Evolutionary conservation across 2,113 vertebrate genomes (phyloP).

Genomic region (Cottus gobio): DNA sequence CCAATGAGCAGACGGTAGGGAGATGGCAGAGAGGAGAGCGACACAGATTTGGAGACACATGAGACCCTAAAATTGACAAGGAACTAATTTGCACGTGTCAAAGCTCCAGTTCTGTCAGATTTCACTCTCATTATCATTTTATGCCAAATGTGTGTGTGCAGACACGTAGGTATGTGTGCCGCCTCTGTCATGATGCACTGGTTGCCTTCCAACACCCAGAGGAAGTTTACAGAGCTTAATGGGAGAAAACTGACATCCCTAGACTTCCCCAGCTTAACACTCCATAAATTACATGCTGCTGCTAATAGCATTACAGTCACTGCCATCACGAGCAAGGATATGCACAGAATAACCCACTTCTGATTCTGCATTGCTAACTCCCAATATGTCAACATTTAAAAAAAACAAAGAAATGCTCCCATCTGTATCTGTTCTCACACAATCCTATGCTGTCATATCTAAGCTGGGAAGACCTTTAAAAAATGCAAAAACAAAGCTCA

Average conservation of each 20-base stretch:
- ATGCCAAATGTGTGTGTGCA: slow-evolving; percentile 2
- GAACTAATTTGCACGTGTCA: slow-evolving; percentile 43
- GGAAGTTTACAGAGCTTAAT: slow-evolving; percentile 59
- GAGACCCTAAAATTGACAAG: slow-evolving; percentile 22
- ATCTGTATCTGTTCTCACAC: slow-evolving; percentile 31
- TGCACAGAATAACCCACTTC: slow-evolving; percentile 20
- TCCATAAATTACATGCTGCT: slow-evolving; percentile 65
- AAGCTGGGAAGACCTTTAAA: slow-evolving; percentile 17
- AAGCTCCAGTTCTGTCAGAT: slow-evolving; percentile 51
- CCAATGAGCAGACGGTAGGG: background rate
- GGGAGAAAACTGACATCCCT: slow-evolving; percentile 60
- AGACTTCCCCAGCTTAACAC: slow-evolving; percentile 63
- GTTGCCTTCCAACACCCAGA: slow-evolving; percentile 43
- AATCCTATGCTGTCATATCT: slow-evolving; percentile 20
- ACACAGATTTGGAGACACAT: slow-evolving; percentile 18
- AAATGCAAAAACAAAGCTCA: slow-evolving; percentile 31
- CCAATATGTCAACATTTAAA: slow-evolving; percentile 32
- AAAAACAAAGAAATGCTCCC: slow-evolving; percentile 22
- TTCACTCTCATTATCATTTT: slow-evolving; percentile 14
- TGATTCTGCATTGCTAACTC: slow-evolving; percentile 36
- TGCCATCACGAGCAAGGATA: slow-evolving; percentile 21
- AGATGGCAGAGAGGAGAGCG: background rate
- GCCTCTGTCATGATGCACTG: slow-evolving; percentile 34
- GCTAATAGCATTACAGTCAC: slow-evolving; percentile 68
- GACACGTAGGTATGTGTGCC: slow-evolving; percentile 19